Base-by-base conservation (phyloP, 2,888 invertebrate species). In the Alviniconcha strummeri region DNA sequence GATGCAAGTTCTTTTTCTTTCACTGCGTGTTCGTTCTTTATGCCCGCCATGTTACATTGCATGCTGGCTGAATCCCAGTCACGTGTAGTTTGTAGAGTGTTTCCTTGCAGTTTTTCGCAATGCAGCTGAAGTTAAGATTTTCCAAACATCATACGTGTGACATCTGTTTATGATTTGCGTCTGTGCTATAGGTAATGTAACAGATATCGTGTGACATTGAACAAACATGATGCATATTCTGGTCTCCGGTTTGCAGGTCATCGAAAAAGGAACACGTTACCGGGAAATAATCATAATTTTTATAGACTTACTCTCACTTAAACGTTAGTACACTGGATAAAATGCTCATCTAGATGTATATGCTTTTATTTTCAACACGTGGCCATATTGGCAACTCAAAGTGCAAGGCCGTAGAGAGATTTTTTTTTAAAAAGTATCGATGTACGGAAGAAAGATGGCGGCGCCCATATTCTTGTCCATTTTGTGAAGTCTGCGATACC, bases 41-140 rank as follows among this genome's bases (percentile, higher is more conserved):
- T 79, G 79, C 82, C 81, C 82, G 82, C 82, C 82, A 82, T 82
- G 77, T 69, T 82, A 71, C 60, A 72, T 56, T 81, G 56, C 52
- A 56, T 52, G 82, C 56, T n/a, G 5, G 57, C 82, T 17, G 17
- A 76, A 56, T 57, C 55, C 11, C 76, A 17, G 57, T 52, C 55
- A 76, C 64, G 76, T 67, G 55, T n/a, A 52, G 69, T 67, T 67
- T 64, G 36, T 6, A 78, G 57, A 15, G 19, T 9, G 15, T 78
- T 36, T 60, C 57, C 8, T 36, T 36, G 36, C 36, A 36, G 36
- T 36, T 36, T 36, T 36, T 0, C 36, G 3, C 36, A 36, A 36
- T 36, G 36, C 36, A 36, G 36, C 36, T 36, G 36, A 36, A 36
- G 36, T 36, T 36, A 36, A 36, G 36, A 36, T 36, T 36, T 36